Percentiles rank a stretch among this genome's conserved stretches.
Conservation (phyloP, 2,113 vertebrate genomes). For the Astatotilapia flaviijosephi region DNA sequence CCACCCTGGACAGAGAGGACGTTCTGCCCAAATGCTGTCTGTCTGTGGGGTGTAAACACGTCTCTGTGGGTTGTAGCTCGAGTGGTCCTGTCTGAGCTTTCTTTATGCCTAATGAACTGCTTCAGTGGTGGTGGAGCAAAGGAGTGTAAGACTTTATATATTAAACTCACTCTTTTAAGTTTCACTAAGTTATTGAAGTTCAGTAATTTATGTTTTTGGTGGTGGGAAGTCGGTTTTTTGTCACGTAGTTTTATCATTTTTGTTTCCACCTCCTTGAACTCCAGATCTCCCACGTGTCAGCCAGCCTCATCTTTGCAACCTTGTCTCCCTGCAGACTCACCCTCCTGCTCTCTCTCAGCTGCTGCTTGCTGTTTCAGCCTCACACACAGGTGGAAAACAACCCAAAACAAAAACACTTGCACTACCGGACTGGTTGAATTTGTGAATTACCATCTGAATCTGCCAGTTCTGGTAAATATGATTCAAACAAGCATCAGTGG, state of each 20-base stretch:
- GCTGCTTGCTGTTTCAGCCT: background rate
- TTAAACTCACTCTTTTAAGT: background rate
- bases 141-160: background rate
- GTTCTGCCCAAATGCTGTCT: background rate
- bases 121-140: background rate
- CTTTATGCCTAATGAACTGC: rapidly evolving
- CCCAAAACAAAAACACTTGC: background rate
- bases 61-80: rapidly evolving
- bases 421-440: background rate
- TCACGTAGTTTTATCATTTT: background rate
- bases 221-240: background rate
- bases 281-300: background rate
- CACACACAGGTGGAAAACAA: background rate
- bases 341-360: background rate
- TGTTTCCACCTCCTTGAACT: background rate
- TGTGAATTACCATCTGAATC: background rate
- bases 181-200: background rate
- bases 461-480: background rate
- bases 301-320: background rate
- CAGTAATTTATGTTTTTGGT: background rate
- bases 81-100: background rate
- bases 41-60: background rate
- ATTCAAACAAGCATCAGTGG: background rate
- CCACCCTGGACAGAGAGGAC: background rate
- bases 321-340: background rate